A percentile compares a stretch with the other conserved stretches of the same genome.
Conservation (phyloP, 1,140 invertebrate genomes). For the Stegodyphus mimosarum region DNA sequence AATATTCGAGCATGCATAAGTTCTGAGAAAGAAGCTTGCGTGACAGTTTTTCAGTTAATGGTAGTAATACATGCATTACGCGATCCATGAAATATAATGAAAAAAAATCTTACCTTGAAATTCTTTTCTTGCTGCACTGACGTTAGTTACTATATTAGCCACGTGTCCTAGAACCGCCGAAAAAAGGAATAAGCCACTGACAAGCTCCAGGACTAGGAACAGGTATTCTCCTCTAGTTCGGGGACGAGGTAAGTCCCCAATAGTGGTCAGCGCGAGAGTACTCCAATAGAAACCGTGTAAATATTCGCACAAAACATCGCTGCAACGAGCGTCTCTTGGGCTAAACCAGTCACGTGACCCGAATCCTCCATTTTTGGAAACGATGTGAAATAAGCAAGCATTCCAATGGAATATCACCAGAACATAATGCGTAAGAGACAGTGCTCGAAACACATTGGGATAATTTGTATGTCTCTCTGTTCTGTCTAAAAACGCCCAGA, state of each 20-base stretch:
- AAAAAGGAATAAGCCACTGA: constrained; percentile 90
- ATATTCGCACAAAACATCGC: constrained; percentile 92
- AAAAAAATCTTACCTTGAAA: constrained; percentile 86
- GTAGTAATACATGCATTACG: no score
- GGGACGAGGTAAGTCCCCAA: constrained; percentile 76
- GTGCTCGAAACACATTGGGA: constrained; percentile 95
- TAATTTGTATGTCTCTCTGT: constrained; percentile 99
- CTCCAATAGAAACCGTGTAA: constrained; percentile 99
- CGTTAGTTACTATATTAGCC: constrained; percentile 94
- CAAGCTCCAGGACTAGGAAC: constrained; percentile 88
- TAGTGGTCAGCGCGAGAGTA: constrained; percentile 92
- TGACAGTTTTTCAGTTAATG: no score
- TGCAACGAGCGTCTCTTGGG: constrained; percentile 72
- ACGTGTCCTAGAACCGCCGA: constrained; percentile 89
- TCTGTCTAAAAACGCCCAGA: constrained; percentile 98
- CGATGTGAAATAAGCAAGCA: constrained; percentile 96
- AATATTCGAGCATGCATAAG: no score
- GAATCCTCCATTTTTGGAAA: constrained; percentile 93
- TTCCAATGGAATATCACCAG: constrained; percentile 99
- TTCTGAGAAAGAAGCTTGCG: no score
- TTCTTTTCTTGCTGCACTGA: constrained; percentile 91
- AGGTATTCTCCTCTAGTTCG: constrained; percentile 90
- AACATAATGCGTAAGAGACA: constrained; percentile 93
- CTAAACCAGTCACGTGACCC: constrained; percentile 88
- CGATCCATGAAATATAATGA: neutral